Percentiles rank a stretch among this genome's conserved stretches.
Conservation (phyloP, 2,113 vertebrate species). For the Rhynchomys soricoides region DNA sequence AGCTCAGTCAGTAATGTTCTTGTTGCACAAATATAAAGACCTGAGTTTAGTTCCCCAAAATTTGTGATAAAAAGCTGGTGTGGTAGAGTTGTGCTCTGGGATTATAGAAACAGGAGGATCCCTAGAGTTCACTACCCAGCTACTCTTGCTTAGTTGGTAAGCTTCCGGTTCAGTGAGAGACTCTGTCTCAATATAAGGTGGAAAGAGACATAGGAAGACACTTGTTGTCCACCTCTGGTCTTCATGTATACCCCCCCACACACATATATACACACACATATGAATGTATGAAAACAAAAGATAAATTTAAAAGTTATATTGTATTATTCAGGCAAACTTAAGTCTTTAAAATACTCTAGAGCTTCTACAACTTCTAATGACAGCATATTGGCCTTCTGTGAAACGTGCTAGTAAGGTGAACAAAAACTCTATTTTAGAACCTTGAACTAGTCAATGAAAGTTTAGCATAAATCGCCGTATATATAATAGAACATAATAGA, state of each 20-base stretch:
- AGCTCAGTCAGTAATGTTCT: not conserved
- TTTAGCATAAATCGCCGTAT: not conserved
- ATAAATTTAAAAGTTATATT: not conserved
- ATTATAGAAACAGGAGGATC: not conserved
- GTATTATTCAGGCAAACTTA: not conserved
- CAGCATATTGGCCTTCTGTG: not conserved
- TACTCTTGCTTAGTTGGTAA: not conserved
- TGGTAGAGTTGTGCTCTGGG: not conserved
- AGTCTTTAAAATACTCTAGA: not conserved
- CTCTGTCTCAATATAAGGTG: not conserved
- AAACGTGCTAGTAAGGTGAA: not conserved
- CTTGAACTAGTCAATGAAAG: constrained; percentile 10
- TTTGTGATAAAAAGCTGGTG: not conserved
- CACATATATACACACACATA: not conserved
- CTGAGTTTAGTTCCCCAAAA: not conserved
- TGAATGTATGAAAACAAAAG: not conserved
- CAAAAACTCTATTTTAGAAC: not conserved
- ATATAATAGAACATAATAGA: not conserved
- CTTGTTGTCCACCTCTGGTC: not conserved
- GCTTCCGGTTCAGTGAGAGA: not conserved
- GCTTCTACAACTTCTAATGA: constrained; percentile 6
- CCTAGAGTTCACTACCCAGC: not conserved
- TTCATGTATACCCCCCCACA: not conserved
- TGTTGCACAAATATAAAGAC: not conserved
- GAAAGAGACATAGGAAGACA: not conserved